phyloP scores from a whole-genome alignment of 1,140 invertebrate genomes.

The Gryllus bimaculatus region DNA sequence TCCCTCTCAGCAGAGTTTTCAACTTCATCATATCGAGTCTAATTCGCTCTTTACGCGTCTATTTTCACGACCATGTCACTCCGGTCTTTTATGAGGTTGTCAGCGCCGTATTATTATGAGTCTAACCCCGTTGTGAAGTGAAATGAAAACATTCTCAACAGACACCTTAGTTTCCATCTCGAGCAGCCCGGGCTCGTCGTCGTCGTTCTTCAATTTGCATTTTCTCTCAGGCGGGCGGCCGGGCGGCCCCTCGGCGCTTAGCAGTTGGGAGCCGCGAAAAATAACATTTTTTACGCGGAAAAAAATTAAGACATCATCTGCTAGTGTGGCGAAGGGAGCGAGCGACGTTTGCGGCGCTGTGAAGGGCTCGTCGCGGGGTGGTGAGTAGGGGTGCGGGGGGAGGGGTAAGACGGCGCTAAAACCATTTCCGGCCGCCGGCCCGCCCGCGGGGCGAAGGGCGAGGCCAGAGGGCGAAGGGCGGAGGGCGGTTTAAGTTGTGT shows the following conservation, averaged over 20 bases:
- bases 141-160: not conserved
- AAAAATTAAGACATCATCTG: not conserved
- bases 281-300: not conserved
- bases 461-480: not conserved
- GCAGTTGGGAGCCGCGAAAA: not conserved
- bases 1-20: not conserved
- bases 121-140: not conserved
- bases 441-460: not conserved
- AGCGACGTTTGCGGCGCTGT: too few relatives aligned
- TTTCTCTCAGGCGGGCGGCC: not conserved
- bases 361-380: too few relatives aligned
- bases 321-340: not conserved
- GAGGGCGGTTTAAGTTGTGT: not conserved
- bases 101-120: not conserved
- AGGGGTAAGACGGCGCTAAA: not conserved
- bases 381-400: too few relatives aligned
- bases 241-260: too few relatives aligned
- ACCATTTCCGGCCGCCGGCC: not conserved
- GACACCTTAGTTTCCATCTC: not conserved
- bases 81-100: not conserved
- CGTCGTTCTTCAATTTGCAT: not conserved
- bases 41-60: not conserved
- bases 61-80: not conserved
- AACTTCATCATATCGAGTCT: constrained; percentile 4
- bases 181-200: not conserved